Evolutionary conservation across 2,888 invertebrate species (phyloP).

Genomic region (Leptopilina drosophilae): DNA sequence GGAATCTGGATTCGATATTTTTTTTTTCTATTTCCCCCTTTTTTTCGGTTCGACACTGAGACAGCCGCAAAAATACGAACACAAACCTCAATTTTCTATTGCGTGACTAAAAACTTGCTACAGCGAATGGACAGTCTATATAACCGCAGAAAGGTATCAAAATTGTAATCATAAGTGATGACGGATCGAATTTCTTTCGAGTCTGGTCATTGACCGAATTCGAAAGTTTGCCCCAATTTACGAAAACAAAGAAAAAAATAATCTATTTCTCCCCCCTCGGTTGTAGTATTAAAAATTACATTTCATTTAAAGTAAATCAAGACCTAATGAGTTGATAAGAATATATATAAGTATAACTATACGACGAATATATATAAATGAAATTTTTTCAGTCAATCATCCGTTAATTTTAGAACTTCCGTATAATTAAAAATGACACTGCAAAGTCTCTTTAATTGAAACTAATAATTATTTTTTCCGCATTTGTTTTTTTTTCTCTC

Average conservation of each 20-base stretch:
- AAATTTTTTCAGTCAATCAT: too few relatives aligned
- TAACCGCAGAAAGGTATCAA: slow-evolving; percentile 66
- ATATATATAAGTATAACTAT: too few relatives aligned
- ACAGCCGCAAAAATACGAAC: slow-evolving; percentile 59
- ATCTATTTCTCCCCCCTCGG: too few relatives aligned
- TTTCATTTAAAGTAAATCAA: too few relatives aligned
- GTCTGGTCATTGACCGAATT: slow-evolving; percentile 13
- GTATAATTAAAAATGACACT: too few relatives aligned
- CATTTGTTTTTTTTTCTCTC: slow-evolving; percentile 19
- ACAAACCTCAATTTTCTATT: slow-evolving; percentile 71
- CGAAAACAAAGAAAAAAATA: slow-evolving; percentile 17
- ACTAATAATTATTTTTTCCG: slow-evolving; percentile 24
- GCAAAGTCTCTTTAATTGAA: too few relatives aligned
- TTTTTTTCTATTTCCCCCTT: background rate
- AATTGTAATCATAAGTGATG: slow-evolving; percentile 66
- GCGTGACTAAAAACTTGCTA: slow-evolving; percentile 59
- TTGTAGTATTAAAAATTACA: too few relatives aligned
- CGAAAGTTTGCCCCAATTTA: slow-evolving; percentile 35
- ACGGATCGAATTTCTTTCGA: slow-evolving; percentile 45
- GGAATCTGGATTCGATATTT: background rate
- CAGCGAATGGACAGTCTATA: slow-evolving; percentile 51
- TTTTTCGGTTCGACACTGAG: background rate
- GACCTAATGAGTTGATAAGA: too few relatives aligned
- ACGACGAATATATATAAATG: too few relatives aligned
- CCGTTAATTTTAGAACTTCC: too few relatives aligned